A percentile compares a stretch with the other conserved stretches of the same genome.
phyloP scores from a whole-genome alignment of 2,113 vertebrate species.

The Rhabdomys dilectus region DNA sequence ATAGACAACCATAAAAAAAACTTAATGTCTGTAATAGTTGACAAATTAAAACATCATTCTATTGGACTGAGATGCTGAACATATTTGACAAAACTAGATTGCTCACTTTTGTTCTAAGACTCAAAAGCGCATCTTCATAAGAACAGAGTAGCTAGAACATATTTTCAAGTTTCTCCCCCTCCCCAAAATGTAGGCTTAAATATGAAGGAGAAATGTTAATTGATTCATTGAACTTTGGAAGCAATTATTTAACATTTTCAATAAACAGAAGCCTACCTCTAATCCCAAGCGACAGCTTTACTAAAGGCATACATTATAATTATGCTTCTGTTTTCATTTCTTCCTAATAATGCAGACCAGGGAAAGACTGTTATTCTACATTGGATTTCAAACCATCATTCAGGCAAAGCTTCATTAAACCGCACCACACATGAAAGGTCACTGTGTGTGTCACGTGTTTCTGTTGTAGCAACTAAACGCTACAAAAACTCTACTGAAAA shows the following conservation, averaged over 20 bases:
- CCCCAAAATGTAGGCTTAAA: constrained; percentile 66
- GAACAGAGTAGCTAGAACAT: constrained; percentile 9
- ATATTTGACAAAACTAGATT: constrained; percentile 62
- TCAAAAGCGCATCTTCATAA: constrained; percentile 54
- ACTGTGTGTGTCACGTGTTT: constrained; percentile 54
- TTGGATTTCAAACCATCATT: constrained; percentile 67
- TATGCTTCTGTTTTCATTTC: constrained; percentile 79
- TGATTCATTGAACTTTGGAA: constrained; percentile 83
- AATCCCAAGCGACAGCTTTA: constrained; percentile 73
- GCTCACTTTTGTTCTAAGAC: constrained; percentile 52
- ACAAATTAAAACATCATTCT: constrained; percentile 58
- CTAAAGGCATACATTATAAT: constrained; percentile 75
- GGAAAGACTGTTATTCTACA: constrained; percentile 59
- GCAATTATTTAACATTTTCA: constrained; percentile 83
- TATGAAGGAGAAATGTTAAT: constrained; percentile 82
- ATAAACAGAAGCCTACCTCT: constrained; percentile 79
- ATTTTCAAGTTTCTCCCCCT: constrained; percentile 19
- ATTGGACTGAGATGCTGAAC: constrained; percentile 51
- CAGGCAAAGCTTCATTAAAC: constrained; percentile 76
- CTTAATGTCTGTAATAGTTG: constrained; percentile 26
- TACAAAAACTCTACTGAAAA: constrained; percentile 46
- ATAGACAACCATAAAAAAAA: neutral
- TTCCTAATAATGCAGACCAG: constrained; percentile 61
- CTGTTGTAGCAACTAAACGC: constrained; percentile 63
- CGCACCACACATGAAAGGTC: constrained; percentile 73